Conservation (phyloP, 2,113 vertebrate genomes). For the Daboia siamensis region DNA sequence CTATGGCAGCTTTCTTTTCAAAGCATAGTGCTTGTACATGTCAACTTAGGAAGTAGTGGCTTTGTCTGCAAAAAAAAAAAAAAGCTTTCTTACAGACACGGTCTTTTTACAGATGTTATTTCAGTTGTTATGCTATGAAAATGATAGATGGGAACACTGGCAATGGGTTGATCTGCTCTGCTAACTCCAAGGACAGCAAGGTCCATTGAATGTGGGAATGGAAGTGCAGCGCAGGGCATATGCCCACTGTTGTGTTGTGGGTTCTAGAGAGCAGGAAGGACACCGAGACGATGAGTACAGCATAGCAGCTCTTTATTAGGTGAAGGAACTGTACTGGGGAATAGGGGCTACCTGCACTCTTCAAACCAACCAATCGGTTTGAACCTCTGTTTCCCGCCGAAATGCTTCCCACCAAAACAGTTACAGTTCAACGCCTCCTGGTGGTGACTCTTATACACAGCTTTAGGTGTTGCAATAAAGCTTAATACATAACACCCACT, state of each 20-base stretch:
- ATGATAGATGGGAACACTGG: neutral
- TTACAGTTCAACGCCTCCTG: no score
- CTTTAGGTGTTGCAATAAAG: no score
- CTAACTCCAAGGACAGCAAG: neutral
- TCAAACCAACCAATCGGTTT: no score
- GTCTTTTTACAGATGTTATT: neutral
- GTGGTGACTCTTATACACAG: no score
- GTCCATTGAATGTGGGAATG: neutral
- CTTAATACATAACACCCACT: neutral
- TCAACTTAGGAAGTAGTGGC: neutral
- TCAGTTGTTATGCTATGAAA: neutral
- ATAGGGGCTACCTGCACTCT: no score
- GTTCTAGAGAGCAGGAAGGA: no score
- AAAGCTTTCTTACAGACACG: neutral
- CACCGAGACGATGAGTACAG: no score
- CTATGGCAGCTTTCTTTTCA: neutral
- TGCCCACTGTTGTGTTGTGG: no score
- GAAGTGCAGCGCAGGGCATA: neutral
- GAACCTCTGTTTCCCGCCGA: no score
- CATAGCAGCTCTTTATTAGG: no score
- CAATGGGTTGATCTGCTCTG: neutral
- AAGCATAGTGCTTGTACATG: neutral
- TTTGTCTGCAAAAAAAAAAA: neutral
- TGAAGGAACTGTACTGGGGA: no score
- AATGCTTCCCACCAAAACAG: no score